These are phyloP conservation scores for Zaprionus lineosus DNA, from an alignment of 2,888 invertebrate genomes.

Conservation along the genomic window DNA sequence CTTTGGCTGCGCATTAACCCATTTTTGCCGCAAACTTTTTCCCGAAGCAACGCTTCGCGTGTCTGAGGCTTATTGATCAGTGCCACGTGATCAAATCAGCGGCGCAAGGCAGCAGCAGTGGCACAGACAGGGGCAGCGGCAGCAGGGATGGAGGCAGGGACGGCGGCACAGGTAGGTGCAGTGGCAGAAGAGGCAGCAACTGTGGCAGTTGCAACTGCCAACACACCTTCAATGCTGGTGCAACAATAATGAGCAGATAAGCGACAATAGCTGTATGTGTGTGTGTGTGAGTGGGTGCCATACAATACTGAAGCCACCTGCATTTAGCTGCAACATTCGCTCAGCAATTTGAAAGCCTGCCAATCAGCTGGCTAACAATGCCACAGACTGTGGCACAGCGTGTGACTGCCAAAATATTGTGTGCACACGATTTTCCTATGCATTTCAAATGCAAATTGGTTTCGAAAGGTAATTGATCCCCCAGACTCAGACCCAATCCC, in stretches of 20 bases:
- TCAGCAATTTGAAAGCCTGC: slow-evolving; percentile 69
- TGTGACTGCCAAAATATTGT: slow-evolving; percentile 73
- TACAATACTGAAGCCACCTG: slow-evolving; percentile 57
- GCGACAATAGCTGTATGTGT: slow-evolving; percentile 30
- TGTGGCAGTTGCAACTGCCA: slow-evolving; percentile 74
- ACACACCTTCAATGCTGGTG: slow-evolving; percentile 70
- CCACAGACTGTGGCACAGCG: slow-evolving; percentile 51
- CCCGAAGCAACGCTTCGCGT: slow-evolving; percentile 63
- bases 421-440: slow-evolving; percentile 74
- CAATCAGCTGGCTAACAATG: slow-evolving; percentile 66
- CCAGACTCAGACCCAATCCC: too few species aligned
- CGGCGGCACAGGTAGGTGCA: slow-evolving; percentile 43
- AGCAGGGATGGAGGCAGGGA: slow-evolving; percentile 17
- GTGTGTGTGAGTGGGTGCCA: slow-evolving; percentile 62
- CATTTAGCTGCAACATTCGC: slow-evolving; percentile 41
- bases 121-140: too few species aligned
- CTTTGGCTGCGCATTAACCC: slow-evolving; percentile 75
- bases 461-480: slow-evolving; percentile 77
- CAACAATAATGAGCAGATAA: slow-evolving; percentile 72
- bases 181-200: slow-evolving; percentile 13
- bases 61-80: slow-evolving; percentile 78
- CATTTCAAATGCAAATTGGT: slow-evolving; percentile 77
- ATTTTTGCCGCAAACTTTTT: slow-evolving; percentile 49
- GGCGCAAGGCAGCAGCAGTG: slow-evolving; percentile 22
- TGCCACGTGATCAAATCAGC: slow-evolving; percentile 71